Evolutionary conservation across 2,888 invertebrate genomes (phyloP), one percentile per base, ranked within the genome.

Genomic region (Mythimna impura): DNA sequence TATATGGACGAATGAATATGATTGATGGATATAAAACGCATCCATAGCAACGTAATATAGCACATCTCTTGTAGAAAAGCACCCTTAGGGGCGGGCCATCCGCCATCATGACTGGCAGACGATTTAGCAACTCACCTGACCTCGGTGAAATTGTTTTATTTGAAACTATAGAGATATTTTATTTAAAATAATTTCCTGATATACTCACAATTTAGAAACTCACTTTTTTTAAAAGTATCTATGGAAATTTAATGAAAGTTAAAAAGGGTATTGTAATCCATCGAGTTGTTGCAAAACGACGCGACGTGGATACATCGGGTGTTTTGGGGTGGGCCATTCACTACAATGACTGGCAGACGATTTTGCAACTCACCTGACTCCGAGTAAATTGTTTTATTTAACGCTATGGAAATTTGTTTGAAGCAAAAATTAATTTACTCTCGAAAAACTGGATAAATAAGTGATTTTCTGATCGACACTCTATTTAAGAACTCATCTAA

Each of bases 31-130:
- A 40, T 43, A 14, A 43, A 43, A 43, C 14, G 43, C 43, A 43
- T 43, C 43, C 43, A 5, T 43, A 43, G 14, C 43, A 43, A 14
- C 12, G 43, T 43, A 14, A 1, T 36, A 36, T 8, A 36, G 36
- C 40, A 47, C 47, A 47, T 47, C 47, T 47, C 47, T 17, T 47
- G 20, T 47, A 17, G 17, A 47, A 17, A 47, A 47, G 17, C 47
- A 47, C 7, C 47, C 47, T 47, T 20, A 20, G 47, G 58, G 47
- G 68, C 14, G 12, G 6, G 17, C 57, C 22, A 36, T 43, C 40
- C 67, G 52, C 70, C 66, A 30, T 68, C 60, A 25, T 57, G 72
- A 74, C 61, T 65, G 60, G 47, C 67, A 76, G 63, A 54, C 54
- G 25, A 72, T 70, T 78, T 61, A 57, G 43, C 61, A 66, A 58